Base-by-base conservation (phyloP, 1,140 invertebrate species). In the Plectrocnemia conspersa region DNA sequence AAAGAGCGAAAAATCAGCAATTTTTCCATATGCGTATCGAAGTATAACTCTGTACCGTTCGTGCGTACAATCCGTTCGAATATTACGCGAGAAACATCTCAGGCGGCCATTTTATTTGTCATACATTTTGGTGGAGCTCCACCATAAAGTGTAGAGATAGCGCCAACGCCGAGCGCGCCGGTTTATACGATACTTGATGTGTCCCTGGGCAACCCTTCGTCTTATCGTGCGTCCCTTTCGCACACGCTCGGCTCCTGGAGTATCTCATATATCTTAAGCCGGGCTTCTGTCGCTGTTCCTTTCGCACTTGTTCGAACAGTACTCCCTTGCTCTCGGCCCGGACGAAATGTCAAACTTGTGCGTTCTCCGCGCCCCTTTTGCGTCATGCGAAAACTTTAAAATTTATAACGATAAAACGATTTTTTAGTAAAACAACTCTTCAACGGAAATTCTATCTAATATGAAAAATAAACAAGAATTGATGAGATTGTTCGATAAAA, bases 131-230 rank as follows among this genome's bases (percentile, higher is more conserved):
- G 64, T 54, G 70, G 65, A 61, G 67, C 68, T 58, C 66, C 69
- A 59, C 64, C 62, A 76, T 73, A 63, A 68, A 64, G 67, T 60
- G 69, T 55, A 36, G 65, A 63, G 65, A 72, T 68, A 64, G 47
- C 58, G 19, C 36, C 52, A 58, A 15, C 48, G 40, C 48, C 49
- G 44, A 49, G 46, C 38, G 23, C 41, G 61, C 25, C 41, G 46
- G 41, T 59, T 68, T 71, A 71, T 63, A 65, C 67, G 58, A 53
- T 72, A 70, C 71, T 75, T 75, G 61, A 24, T 63, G 61, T 64
- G 72, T 74, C 73, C 73, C 71, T 58, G 68, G 73, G 71, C 72
- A 74, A 74, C 73, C 73, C 73, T 76, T 76, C 73, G 72, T 76
- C 73, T 76, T 76, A 70, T 73, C 71, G 68, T 69, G 71, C 64